Base-by-base conservation (phyloP, 1,140 invertebrate species). In the Drosophila insularis region DNA sequence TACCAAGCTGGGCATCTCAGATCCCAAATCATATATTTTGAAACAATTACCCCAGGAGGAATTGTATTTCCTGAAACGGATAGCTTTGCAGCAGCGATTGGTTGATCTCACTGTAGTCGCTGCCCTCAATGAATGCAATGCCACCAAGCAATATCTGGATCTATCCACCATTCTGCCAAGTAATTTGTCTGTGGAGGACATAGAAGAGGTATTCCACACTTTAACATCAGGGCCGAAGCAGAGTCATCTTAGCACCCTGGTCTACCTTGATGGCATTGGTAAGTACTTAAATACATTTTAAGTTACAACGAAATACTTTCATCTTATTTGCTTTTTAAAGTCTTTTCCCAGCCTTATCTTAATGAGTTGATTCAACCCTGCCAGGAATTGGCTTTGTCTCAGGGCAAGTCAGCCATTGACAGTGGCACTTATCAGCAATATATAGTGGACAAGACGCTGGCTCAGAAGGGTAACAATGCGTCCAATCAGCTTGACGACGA, bases 1-100 rank as follows among this genome's bases (percentile, higher is more conserved):
- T 37, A 93, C 93, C n/a, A 94, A 97, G 76, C 93, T 99, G 58
- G 98, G 98, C 2, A 97, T 99, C 78, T 94, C 94, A 11, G 98
- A 99, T 92, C 94, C 97, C 10, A 95, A 96, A 91, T 93, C 93
- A 27, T 98, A 96, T 92, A 94, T 99, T 5, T 96, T 95, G 77
- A 97, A 96, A 73, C 94, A 95, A 79, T 96, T 97, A 84, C 82
- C 94, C 10, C 95, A 95, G 90, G 95, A 97, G 86, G 94, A 95
- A 56, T 92, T 98, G 40, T 93, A 95, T 7, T 95, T 95, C 79
- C 92, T 99, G 10, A 94, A 95, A 60, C 95, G 95, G 8, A 97
- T 96, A 91, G 96, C 96, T 64, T 94, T 98, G 71, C 96, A 97
- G 2, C 84, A 84, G 1, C 90, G 75, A 27, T 65, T 91, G 4